Percentiles rank a stretch among this genome's conserved stretches.
These are phyloP conservation scores for Heliconius hortense DNA, from an alignment of 2,888 invertebrate genomes.

Conservation along the genomic window DNA sequence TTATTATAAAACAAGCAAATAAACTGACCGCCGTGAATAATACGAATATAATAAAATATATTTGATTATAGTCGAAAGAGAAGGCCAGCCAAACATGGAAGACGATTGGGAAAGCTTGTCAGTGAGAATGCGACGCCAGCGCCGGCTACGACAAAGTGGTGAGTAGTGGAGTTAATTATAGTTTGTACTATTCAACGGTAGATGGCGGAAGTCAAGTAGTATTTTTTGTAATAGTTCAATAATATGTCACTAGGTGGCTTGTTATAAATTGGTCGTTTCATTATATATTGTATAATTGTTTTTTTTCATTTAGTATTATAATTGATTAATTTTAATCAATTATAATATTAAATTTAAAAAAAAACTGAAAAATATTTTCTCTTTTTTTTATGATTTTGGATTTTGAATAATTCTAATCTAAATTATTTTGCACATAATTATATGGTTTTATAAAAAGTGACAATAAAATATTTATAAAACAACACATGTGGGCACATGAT, in stretches of 20 bases:
- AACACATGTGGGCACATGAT: no score
- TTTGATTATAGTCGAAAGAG: constrained; percentile 65
- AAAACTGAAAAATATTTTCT: no score
- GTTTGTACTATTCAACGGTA: constrained; percentile 44
- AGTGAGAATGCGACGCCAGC: constrained; percentile 86
- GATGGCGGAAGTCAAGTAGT: constrained; percentile 44
- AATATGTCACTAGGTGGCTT: constrained; percentile 32
- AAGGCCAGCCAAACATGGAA: constrained; percentile 85
- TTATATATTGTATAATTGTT: neutral
- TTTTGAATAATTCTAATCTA: neutral
- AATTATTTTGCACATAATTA: neutral
- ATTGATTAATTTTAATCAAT: no score
- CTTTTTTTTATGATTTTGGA: neutral
- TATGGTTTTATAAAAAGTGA: no score
- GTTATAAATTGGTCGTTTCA: neutral
- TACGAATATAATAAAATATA: no score
- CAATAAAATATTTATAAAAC: no score
- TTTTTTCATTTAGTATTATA: neutral
- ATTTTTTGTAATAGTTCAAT: neutral
- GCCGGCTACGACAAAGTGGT: constrained; percentile 76
- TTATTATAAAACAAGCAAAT: no score
- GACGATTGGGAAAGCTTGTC: constrained; percentile 92
- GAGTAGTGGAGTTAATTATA: constrained; percentile 46
- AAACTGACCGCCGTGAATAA: no score
- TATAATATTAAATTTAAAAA: no score